Percentiles rank a stretch among this genome's conserved stretches.
Evolutionary conservation across 1,140 invertebrate species (phyloP).

Genomic region (Zaprionus lachaisei): DNA sequence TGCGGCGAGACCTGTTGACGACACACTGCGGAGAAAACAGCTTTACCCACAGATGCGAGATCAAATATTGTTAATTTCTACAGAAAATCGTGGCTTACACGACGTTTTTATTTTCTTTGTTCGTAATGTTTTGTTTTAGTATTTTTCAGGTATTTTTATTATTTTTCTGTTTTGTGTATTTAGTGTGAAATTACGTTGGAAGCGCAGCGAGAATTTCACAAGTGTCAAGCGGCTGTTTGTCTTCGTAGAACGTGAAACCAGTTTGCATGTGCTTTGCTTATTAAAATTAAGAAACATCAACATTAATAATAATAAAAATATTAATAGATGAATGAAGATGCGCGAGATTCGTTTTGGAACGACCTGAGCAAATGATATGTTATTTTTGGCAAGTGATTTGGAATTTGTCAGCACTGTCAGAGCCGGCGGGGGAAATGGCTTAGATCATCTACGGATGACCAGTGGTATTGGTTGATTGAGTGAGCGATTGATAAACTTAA

Average conservation of each 20-base stretch:
- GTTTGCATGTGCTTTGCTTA: conserved; percentile 32
- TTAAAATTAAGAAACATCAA: conserved; percentile 27
- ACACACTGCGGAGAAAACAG: conserved; percentile 47
- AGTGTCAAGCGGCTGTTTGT: conserved; percentile 35
- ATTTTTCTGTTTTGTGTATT: conserved; percentile 7
- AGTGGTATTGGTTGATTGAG: conserved; percentile 1
- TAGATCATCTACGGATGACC: conserved; percentile 56
- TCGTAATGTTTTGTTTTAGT: not conserved
- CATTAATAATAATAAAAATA: conserved; percentile 24
- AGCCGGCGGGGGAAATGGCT: conserved; percentile 31
- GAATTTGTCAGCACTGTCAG: conserved; percentile 45
- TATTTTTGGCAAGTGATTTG: conserved; percentile 51
- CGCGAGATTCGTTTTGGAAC: conserved; percentile 10
- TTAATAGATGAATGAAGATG: conserved; percentile 13
- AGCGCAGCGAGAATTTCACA: conserved; percentile 45
- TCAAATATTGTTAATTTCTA: conserved; percentile 48
- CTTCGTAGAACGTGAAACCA: conserved; percentile 28
- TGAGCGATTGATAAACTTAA: not conserved
- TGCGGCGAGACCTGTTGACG: conserved; percentile 34
- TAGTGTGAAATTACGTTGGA: conserved; percentile 27
- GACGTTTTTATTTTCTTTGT: conserved; percentile 5
- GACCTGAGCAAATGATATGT: conserved; percentile 28
- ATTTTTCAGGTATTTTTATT: conserved; percentile 2
- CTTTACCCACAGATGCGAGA: conserved; percentile 37
- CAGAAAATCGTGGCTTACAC: conserved; percentile 34